These are phyloP conservation scores for Macaria notata DNA, from an alignment of 2,888 invertebrate genomes.

Conservation along the genomic window DNA sequence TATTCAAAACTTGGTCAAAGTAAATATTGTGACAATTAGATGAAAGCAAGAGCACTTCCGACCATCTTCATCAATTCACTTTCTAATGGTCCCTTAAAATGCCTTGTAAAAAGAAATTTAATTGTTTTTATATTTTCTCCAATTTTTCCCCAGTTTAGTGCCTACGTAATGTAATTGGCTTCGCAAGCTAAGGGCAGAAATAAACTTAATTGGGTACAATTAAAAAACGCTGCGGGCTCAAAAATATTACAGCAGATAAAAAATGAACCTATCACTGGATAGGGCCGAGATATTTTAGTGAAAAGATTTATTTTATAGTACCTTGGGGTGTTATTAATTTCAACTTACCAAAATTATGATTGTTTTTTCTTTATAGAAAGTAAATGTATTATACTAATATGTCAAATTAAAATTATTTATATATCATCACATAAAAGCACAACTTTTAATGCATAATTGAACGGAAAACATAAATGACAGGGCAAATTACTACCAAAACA, in stretches of 20 bases:
- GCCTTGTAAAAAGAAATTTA: constrained; percentile 37
- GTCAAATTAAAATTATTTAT: too few relatives aligned
- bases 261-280: constrained; percentile 25
- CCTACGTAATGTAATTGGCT: constrained; percentile 59
- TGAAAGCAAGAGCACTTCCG: constrained; percentile 21
- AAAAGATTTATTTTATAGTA: background rate
- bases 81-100: constrained; percentile 30
- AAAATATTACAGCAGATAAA: constrained; percentile 45
- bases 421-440: too few relatives aligned
- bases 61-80: constrained; percentile 27
- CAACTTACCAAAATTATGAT: too few relatives aligned
- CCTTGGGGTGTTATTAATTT: background rate
- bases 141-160: constrained; percentile 44
- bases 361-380: too few relatives aligned
- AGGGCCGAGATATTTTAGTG: background rate
- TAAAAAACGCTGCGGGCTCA: constrained; percentile 59
- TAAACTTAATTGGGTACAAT: constrained; percentile 69
- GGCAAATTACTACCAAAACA: too few relatives aligned
- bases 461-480: too few relatives aligned
- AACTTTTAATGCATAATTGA: too few relatives aligned
- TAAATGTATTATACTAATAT: too few relatives aligned
- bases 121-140: constrained; percentile 48
- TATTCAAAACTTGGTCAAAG: too few relatives aligned
- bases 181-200: constrained; percentile 51
- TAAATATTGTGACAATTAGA: constrained; percentile 5